Conservation (phyloP, 2,888 invertebrate genomes). For the Bhutanitis thaidina region DNA sequence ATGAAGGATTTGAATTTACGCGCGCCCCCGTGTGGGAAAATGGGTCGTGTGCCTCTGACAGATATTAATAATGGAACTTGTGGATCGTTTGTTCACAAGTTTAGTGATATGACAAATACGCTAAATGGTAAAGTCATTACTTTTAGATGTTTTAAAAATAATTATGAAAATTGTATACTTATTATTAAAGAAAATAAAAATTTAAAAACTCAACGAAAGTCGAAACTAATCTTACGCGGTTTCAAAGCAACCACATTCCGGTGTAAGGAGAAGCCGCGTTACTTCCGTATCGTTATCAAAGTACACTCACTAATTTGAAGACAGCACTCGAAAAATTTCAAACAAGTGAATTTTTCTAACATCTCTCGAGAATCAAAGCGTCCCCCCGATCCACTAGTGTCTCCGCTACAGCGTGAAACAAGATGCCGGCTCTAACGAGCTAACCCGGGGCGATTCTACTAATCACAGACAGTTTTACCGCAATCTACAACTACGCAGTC, state of each 20-base stretch:
- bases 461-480: conserved; percentile 4
- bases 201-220: too few relatives aligned
- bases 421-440: conserved; percentile 59
- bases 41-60: conserved; percentile 64
- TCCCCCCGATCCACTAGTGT: conserved; percentile 46
- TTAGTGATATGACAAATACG: not conserved
- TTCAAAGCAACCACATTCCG: not conserved
- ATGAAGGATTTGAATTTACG: conserved; percentile 63
- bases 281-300: conserved; percentile 28
- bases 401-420: conserved; percentile 50
- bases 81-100: conserved; percentile 21
- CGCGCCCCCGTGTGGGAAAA: conserved; percentile 43
- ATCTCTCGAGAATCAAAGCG: conserved; percentile 57
- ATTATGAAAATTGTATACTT: too few relatives aligned
- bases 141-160: too few relatives aligned
- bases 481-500: not conserved
- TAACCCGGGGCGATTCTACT: conserved; percentile 32
- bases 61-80: conserved; percentile 58
- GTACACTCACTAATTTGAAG: conserved; percentile 56
- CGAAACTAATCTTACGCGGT: too few relatives aligned
- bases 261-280: not conserved
- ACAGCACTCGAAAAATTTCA: conserved; percentile 49
- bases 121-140: not conserved
- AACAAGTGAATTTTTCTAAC: conserved; percentile 45
- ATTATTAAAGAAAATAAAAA: too few relatives aligned